These are phyloP conservation scores for Melanotaenia duboulayi DNA, from an alignment of 2,113 vertebrate genomes.

Conservation along the genomic window DNA sequence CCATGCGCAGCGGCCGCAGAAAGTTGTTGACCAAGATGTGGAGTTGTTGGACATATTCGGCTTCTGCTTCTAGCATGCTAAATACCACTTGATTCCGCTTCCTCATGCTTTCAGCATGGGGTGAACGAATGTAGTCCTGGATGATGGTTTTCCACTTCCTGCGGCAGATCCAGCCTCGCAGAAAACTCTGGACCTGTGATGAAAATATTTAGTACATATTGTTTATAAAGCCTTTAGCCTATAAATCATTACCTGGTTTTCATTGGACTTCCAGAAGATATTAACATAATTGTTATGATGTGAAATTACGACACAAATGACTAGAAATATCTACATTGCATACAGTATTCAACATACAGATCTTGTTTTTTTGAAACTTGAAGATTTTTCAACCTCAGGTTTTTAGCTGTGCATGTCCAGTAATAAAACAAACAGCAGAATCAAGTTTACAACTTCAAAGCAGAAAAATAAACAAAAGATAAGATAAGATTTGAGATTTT, in stretches of 20 bases:
- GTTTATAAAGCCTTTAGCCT: neutral
- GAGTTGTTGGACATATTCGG: constrained; percentile 97
- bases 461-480: no score
- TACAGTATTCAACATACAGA: no score
- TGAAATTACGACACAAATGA: no score
- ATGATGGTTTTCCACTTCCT: constrained; percentile 99
- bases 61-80: constrained; percentile 98
- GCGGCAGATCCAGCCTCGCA: constrained; percentile 96
- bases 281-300: neutral
- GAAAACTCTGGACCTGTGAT: constrained; percentile 94
- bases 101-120: constrained; percentile 97
- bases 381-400: no score
- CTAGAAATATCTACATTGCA: no score
- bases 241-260: neutral
- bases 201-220: neutral
- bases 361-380: no score
- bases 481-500: no score
- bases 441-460: no score
- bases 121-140: constrained; percentile 98
- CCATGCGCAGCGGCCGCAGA: constrained; percentile 96
- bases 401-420: no score
- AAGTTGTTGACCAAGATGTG: constrained; percentile 99
- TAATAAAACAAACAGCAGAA: no score
- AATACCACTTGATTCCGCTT: constrained; percentile 99
- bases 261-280: neutral